These are phyloP conservation scores for Semibalanus balanoides DNA, from an alignment of 1,140 invertebrate genomes.

Conservation along the genomic window DNA sequence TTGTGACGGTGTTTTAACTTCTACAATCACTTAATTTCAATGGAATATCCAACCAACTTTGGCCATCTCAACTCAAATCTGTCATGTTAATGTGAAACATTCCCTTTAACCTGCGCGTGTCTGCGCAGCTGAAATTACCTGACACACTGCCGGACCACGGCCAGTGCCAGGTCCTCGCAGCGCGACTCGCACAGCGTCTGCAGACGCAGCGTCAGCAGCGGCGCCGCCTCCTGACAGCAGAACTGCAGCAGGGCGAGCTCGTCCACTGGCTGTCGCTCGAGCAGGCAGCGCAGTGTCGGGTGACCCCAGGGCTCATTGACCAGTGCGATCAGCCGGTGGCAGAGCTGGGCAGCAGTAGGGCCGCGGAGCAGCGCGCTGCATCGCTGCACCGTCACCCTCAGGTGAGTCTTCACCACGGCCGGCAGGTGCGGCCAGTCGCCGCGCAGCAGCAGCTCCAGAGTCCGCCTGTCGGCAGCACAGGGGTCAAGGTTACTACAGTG, in stretches of 20 bases:
- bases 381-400: constrained; percentile 36
- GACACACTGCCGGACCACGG: constrained; percentile 36
- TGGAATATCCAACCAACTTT: too few relatives aligned
- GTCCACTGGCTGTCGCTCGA: neutral
- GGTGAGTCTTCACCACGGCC: constrained; percentile 36
- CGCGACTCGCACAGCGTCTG: constrained; percentile 38
- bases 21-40: too few relatives aligned
- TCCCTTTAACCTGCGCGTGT: too few relatives aligned
- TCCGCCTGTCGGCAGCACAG: too few relatives aligned
- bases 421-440: constrained; percentile 39
- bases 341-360: constrained; percentile 30
- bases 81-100: too few relatives aligned
- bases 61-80: too few relatives aligned
- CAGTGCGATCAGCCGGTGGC: constrained; percentile 32
- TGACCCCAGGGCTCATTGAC: constrained; percentile 38
- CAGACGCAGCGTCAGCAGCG: constrained; percentile 36
- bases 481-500: too few relatives aligned
- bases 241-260: neutral
- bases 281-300: constrained; percentile 22
- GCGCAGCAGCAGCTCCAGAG: constrained; percentile 37
- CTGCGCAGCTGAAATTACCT: too few relatives aligned
- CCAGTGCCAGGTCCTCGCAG: constrained; percentile 40
- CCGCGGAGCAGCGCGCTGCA: constrained; percentile 31
- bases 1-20: too few relatives aligned
- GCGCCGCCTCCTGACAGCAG: constrained; percentile 34